Evolutionary conservation across 2,113 vertebrate species (phyloP).

Genomic region (Zosterops japonicus): DNA sequence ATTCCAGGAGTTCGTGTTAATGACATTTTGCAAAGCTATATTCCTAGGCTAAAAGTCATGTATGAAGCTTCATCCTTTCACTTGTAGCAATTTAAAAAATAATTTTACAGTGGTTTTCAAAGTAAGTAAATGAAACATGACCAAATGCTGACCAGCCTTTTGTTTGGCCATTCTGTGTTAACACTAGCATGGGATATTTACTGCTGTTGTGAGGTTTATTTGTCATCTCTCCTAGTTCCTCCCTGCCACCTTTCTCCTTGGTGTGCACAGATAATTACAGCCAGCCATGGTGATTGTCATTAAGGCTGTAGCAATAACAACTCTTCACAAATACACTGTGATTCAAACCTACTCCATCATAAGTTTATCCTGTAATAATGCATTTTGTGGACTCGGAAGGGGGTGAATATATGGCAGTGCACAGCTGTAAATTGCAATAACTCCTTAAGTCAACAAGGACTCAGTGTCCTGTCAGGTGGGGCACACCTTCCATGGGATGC

Average conservation of each 20-base stretch:
- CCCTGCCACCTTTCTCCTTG: constrained; percentile 33
- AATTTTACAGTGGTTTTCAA: neutral
- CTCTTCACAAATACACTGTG: neutral
- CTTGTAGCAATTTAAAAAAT: neutral
- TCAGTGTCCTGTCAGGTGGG: neutral
- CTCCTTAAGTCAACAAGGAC: neutral
- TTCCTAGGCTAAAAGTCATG: neutral
- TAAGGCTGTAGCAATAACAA: neutral
- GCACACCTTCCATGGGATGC: fast-evolving
- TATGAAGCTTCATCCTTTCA: neutral
- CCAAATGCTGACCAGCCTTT: constrained; percentile 2
- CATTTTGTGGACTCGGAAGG: neutral
- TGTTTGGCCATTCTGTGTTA: neutral
- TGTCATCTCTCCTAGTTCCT: constrained; percentile 1
- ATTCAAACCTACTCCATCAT: neutral
- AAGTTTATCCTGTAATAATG: neutral
- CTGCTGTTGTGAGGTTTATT: neutral
- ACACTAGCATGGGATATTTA: neutral
- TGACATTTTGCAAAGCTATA: neutral
- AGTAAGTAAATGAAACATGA: neutral
- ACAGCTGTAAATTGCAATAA: neutral
- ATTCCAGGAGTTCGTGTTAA: neutral
- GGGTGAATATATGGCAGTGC: neutral
- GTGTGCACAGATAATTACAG: constrained; percentile 12
- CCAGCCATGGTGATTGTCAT: neutral